These are phyloP conservation scores for Anastatus disparis DNA, from an alignment of 1,140 invertebrate genomes.

Conservation along the genomic window DNA sequence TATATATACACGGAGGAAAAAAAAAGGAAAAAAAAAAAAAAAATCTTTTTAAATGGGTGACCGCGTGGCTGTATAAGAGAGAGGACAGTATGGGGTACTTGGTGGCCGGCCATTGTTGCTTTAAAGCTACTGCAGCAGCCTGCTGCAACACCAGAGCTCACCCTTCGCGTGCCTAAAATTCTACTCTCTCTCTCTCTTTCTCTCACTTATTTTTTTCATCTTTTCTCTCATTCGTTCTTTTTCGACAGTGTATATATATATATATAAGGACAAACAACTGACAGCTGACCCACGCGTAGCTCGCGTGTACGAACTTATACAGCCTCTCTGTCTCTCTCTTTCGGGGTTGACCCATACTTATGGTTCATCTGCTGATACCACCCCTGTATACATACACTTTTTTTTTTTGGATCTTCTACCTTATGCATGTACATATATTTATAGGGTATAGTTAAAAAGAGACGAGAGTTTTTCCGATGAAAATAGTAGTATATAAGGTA, in stretches of 20 bases:
- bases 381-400: conserved; percentile 49
- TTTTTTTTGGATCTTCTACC: no score
- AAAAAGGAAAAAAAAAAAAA: no score
- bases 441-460: no score
- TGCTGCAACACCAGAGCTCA: conserved; percentile 1
- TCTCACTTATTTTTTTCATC: no score
- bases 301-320: no score
- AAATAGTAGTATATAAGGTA: not conserved
- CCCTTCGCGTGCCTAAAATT: not conserved
- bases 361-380: conserved; percentile 65
- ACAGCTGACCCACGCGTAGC: conserved; percentile 54
- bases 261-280: conserved; percentile 65
- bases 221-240: conserved; percentile 37
- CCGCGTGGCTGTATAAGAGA: no score
- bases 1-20: no score
- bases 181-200: not conserved
- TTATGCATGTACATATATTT: no score
- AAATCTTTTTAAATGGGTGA: no score
- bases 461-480: not conserved
- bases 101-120: not conserved
- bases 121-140: not conserved
- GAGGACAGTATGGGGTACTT: not conserved
- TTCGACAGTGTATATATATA: no score
- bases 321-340: no score
- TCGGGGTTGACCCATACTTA: conserved; percentile 62